Evolutionary conservation across 2,888 invertebrate genomes (phyloP), one percentile per base, ranked within the genome.

Genomic region (Pharmacophagus antenor): DNA sequence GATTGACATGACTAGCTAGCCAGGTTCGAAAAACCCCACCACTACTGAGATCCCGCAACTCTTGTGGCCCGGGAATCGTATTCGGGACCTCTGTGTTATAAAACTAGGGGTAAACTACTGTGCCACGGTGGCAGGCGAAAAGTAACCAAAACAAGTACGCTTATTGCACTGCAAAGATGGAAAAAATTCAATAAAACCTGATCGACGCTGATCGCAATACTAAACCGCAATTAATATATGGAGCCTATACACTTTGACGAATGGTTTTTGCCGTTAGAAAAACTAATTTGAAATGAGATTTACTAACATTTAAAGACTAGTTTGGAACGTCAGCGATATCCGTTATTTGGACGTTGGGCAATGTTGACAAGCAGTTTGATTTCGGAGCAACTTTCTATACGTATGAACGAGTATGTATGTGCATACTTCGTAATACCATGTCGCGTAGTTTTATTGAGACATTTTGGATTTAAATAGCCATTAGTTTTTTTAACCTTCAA

Each of bases 331-430:
- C 51, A 50, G 57, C 55, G 60, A 51, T 25, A 41, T 50, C 49
- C 42, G 55, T 61, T 61, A 56, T 56, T 60, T 64, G 59, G 53
- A 49, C 64, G 79, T 85, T 85, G 85, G 74, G 84, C 80, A 85
- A 85, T 76, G 80, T 79, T 80, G 82, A 82, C 82, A 85, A 75
- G 78, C 70, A 68, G 72, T 74, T 70, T 74, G 80, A 83, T 85
- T 85, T 85, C 77, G 80, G 85, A 86, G 81, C 86, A 85, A 86
- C 86, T 86, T 86, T 86, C 86, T 86, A 85, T 82, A 84, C 66
- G 77, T 79, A 79, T 77, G 74, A 80, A 81, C 81, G 70, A 70
- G 83, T 81, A 82, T 74, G 70, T 73, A 67, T 65, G 72, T 70
- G 73, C 72, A 66, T 66, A 31, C 10, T 12, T 71, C 72, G 74